Conservation (phyloP, 2,888 invertebrate genomes). For the Ferdinandea cuprea region DNA sequence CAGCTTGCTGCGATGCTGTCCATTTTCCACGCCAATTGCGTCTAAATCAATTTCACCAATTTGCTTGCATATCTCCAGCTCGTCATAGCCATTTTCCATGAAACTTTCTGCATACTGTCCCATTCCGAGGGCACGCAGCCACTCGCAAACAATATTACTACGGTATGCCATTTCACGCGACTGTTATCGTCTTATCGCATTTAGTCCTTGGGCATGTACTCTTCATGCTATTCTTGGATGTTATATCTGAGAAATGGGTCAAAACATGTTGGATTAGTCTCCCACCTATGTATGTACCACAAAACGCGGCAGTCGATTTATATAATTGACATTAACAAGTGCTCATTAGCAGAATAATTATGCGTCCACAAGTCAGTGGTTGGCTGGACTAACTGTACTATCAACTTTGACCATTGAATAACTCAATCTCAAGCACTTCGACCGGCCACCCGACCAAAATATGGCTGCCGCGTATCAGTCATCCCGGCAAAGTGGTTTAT, state of each 20-base stretch:
- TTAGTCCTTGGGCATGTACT: conserved; percentile 10
- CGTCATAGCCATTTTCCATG: conserved; percentile 98
- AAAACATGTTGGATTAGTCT: conserved; percentile 49
- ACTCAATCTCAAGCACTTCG: conserved; percentile 56
- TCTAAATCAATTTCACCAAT: conserved; percentile 97
- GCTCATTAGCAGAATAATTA: conserved; percentile 64
- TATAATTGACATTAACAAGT: conserved; percentile 51
- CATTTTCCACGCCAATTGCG: conserved; percentile 95
- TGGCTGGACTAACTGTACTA: conserved; percentile 4
- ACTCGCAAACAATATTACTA: conserved; percentile 94
- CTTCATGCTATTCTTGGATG: conserved; percentile 26
- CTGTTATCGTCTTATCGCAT: conserved; percentile 26
- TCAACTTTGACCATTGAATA: conserved; percentile 40
- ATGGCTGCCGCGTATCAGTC: conserved; percentile 30
- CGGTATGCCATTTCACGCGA: conserved; percentile 84
- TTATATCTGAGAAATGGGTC: not conserved
- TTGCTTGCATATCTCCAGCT: conserved; percentile 97
- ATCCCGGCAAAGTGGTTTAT: conserved; percentile 49
- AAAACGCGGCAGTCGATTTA: conserved; percentile 41
- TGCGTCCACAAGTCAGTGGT: conserved; percentile 66
- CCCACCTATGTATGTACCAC: conserved; percentile 14
- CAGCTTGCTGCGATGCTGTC: conserved; percentile 90
- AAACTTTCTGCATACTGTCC: conserved; percentile 96
- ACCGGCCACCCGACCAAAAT: conserved; percentile 11
- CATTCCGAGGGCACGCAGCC: conserved; percentile 95